phyloP scores from a whole-genome alignment of 2,797 vertebrate species.

The Ptychobarbus kaznakovi region DNA sequence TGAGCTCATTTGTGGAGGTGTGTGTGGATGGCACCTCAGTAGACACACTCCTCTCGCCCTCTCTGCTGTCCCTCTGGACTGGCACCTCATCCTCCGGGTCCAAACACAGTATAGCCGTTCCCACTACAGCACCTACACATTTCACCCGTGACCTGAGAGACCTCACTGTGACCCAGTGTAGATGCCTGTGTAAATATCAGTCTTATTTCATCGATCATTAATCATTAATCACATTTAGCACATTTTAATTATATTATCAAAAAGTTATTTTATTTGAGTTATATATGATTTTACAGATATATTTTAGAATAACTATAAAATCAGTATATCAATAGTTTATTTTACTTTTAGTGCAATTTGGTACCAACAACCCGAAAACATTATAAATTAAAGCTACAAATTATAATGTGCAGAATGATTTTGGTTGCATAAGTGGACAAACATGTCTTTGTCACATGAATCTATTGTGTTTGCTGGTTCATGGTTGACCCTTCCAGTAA shows the following conservation, averaged over 20 bases:
- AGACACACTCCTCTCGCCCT: constrained; percentile 57
- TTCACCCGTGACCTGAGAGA: constrained; percentile 19
- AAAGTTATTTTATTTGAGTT: too few relatives aligned
- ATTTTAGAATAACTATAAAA: neutral
- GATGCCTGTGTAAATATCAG: neutral
- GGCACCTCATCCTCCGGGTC: constrained; percentile 47
- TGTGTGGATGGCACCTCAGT: constrained; percentile 51
- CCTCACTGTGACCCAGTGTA: constrained; percentile 3
- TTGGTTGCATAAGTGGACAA: neutral
- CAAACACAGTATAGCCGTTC: constrained; percentile 24
- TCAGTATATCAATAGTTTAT: neutral
- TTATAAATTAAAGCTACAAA: neutral
- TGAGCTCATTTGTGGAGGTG: constrained; percentile 50
- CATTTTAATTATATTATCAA: neutral
- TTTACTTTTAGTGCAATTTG: neutral
- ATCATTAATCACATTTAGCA: neutral
- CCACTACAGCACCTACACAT: constrained; percentile 45
- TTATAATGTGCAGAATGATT: neutral
- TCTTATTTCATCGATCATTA: neutral
- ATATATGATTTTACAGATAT: neutral
- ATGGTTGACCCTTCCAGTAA: constrained; percentile 50
- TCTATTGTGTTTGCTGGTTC: constrained; percentile 48
- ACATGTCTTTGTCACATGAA: neutral
- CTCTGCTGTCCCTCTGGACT: constrained; percentile 16
- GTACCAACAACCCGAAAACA: neutral